phyloP scores from a whole-genome alignment of 2,888 invertebrate species.

The Drosophila mercatorum region DNA sequence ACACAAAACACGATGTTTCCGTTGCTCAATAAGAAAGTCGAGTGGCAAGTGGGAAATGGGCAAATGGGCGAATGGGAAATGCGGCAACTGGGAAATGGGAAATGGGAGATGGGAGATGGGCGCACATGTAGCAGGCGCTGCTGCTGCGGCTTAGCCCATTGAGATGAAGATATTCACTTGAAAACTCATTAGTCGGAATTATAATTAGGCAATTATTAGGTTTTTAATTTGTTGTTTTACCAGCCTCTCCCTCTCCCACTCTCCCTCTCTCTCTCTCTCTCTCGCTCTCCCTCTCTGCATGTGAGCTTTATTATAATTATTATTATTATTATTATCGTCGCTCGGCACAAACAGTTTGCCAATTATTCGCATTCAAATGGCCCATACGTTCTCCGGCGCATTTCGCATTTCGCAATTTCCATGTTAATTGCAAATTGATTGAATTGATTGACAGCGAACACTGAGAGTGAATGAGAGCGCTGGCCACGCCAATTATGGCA shows the following conservation, averaged over 20 bases:
- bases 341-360: constrained; percentile 20
- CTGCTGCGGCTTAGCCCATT: constrained; percentile 4
- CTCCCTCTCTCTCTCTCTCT: neutral
- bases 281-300: neutral
- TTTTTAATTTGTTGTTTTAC: constrained; percentile 51
- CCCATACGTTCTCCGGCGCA: constrained; percentile 32
- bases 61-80: neutral
- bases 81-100: neutral
- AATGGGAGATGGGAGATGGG: too few species aligned
- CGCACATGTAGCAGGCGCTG: constrained; percentile 37
- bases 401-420: neutral
- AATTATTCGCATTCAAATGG: constrained; percentile 42
- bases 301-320: constrained; percentile 34
- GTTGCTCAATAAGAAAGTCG: constrained; percentile 20
- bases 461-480: neutral
- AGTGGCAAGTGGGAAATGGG: neutral
- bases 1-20: constrained; percentile 43
- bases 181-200: constrained; percentile 76
- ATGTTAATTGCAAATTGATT: constrained; percentile 8
- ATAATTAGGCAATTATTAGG: constrained; percentile 75
- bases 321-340: constrained; percentile 35
- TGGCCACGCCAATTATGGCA: neutral
- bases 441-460: neutral
- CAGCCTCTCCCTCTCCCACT: neutral
- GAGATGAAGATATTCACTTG: constrained; percentile 71